Evolutionary conservation across 1,140 invertebrate species (phyloP), one percentile per base, ranked within the genome.

Genomic region (Diprion similis): DNA sequence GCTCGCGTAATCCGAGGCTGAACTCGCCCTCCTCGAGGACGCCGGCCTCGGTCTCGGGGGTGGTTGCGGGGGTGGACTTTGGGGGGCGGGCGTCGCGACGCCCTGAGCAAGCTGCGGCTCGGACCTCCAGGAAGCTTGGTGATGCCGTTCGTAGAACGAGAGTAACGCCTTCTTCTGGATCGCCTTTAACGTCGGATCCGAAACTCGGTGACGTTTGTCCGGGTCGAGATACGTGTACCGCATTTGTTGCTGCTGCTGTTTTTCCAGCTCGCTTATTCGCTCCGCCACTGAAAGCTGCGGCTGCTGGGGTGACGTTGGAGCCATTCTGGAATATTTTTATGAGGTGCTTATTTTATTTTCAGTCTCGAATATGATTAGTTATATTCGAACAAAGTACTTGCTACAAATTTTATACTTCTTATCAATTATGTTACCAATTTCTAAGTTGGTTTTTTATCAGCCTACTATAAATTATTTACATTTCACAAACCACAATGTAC

Each of bases 151-250:
- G 84, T 96, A 96, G 76, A 95, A 97, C 1, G 94, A 95, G 37
- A 96, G 86, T 1, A 97, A 86, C 0, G 95, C 95, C 80, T 96
- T 95, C 84, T 97, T 96, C 80, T 96, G 95, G 46, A 96, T 94
- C 0, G 94, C 94, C 84, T 96, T 97, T 0, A 97, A 82, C 0
- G 95, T 94, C 4, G 93, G 91, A 82, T 95, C 94, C 1, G 93
- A 91, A 19, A 95, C 90, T 76, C 90, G 89, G 77, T 93, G 92
- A 69, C 92, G 93, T 82, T 95, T 95, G n/a, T 92, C 92, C 0
- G 93, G 93, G 80, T 95, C 94, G 64, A 94, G 83, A 81, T 93
- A 94, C 8, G 92, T 91, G 80, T 93, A 94, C 68, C 92, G 90
- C 80, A 89, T 89, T 71, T 89, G 89, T 59, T 84, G 82, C 47